These are phyloP conservation scores for Phenganax stokvisi DNA, from an alignment of 92 coral and sea anemone species.

Conservation along the genomic window DNA sequence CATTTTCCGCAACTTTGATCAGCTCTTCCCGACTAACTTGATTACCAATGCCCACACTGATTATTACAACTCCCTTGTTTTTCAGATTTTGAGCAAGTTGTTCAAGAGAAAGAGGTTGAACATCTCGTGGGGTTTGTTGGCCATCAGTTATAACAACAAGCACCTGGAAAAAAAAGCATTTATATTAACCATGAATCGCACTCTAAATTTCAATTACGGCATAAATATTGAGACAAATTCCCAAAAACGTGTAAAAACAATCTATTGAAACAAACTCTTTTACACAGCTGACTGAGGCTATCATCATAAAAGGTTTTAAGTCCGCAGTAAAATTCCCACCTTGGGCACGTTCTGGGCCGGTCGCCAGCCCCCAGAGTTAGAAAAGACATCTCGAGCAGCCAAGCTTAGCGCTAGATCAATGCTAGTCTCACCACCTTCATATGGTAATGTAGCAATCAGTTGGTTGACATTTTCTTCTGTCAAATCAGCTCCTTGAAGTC, in stretches of 20 bases:
- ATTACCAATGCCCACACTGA: conserved; percentile 20
- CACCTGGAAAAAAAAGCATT: neutral
- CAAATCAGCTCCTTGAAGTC: conserved; percentile 1
- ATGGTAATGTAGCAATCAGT: conserved; percentile 55
- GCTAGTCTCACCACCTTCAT: conserved; percentile 66
- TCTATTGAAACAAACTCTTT: neutral
- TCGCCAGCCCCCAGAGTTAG: conserved; percentile 58
- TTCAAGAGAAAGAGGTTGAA: neutral
- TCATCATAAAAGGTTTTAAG: neutral
- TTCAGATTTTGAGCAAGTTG: conserved; percentile 19
- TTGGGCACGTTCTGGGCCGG: conserved; percentile 26
- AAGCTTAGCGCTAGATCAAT: conserved; percentile 62
- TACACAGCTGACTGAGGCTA: neutral
- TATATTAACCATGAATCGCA: neutral
- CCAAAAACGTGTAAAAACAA: neutral
- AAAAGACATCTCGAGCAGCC: conserved; percentile 58
- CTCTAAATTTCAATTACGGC: no score
- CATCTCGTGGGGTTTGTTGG: neutral
- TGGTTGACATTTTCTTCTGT: conserved; percentile 33
- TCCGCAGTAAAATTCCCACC: neutral
- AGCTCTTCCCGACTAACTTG: neutral
- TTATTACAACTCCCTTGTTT: conserved; percentile 25
- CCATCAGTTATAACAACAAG: conserved; percentile 37
- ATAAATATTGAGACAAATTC: neutral
- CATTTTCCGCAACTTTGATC: conserved; percentile 12